These are phyloP conservation scores for Zenarchopterus dispar DNA, from an alignment of 2,797 vertebrate genomes.

Conservation along the genomic window DNA sequence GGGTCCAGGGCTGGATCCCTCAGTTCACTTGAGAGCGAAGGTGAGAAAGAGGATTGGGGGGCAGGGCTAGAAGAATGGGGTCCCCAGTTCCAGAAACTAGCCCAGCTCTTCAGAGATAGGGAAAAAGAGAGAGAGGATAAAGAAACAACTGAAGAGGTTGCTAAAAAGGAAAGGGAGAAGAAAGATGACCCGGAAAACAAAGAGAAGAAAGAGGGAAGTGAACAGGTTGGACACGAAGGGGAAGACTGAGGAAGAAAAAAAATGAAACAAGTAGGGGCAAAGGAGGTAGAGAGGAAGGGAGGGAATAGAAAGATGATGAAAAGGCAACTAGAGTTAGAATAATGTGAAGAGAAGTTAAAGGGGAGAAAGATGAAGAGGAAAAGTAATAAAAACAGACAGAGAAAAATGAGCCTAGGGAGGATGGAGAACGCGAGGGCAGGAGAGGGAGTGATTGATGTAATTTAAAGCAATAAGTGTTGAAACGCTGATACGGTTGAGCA, in stretches of 20 bases:
- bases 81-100: slow-evolving; percentile 87
- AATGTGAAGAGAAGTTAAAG: slow-evolving; percentile 78
- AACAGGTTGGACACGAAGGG: slow-evolving; percentile 39
- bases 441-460: slow-evolving; percentile 85
- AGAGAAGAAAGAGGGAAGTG: slow-evolving; percentile 51
- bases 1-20: slow-evolving; percentile 91
- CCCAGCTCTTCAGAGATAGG: slow-evolving; percentile 87
- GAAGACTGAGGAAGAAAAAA: slow-evolving; percentile 60
- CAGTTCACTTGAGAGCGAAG: slow-evolving; percentile 87
- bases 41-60: slow-evolving; percentile 84
- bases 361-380: slow-evolving; percentile 81
- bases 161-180: slow-evolving; percentile 49
- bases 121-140: slow-evolving; percentile 76
- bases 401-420: slow-evolving; percentile 80
- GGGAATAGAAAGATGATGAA: slow-evolving; percentile 71
- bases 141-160: slow-evolving; percentile 48
- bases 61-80: slow-evolving; percentile 90
- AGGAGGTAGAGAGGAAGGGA: slow-evolving; percentile 46
- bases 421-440: slow-evolving; percentile 63
- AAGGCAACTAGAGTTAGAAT: slow-evolving; percentile 71
- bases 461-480: slow-evolving; percentile 89
- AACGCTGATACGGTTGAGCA: slow-evolving; percentile 79
- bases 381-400: slow-evolving; percentile 84
- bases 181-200: slow-evolving; percentile 49
- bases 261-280: slow-evolving; percentile 64